Base-by-base conservation (phyloP, 2,797 vertebrate genomes). In the Anas bahamensis region DNA sequence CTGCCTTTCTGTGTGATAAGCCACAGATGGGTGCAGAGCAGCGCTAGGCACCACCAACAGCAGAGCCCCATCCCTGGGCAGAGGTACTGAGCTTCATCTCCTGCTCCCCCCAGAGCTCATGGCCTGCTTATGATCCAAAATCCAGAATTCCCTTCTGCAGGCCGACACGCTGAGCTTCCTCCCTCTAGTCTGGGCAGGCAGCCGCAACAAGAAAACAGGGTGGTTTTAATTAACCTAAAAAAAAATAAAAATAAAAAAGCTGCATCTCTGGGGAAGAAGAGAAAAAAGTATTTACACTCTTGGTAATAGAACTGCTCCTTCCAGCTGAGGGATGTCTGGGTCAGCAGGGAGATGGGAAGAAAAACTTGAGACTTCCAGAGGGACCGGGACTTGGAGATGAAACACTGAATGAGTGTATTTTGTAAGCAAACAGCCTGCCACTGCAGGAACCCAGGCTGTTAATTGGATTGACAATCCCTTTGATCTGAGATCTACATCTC, bases 401-500 rank as follows among this genome's bases (percentile, higher is more conserved):
- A 94, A 79, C 72, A 42, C 2, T 48, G 55, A 73, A 37, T 80
- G 46, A 21, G 42, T 42, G 28, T n/a, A 46, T 84, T 75, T 91
- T 59, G 50, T 22, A 70, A 1, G 6, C 65, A 63, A 83, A 70
- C 74, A 0, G 0, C 24, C 70, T 74, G n/a, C 66, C 2, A 17
- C 77, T 52, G 44, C 68, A 74, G 77, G 44, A 93, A 78, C 44
- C 55, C 37, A n/a, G 71, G 29, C 71, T 86, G 53, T 31, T 88
- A 92, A 93, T 70, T 84, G 81, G 63, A 84, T 53, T 84, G 89
- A 57, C 75, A 86, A 13, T 75, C 59, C 42, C 55, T 92, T 88
- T 86, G 63, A 93, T 91, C 78, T 81, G 42, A 75, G 44, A 46
- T 63, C 48, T 21, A 41, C 6, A 6, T 81, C 70, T 90, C 44